phyloP scores from a whole-genome alignment of 92 coral and sea anemone genomes.

The Epizoanthus rinbou region DNA sequence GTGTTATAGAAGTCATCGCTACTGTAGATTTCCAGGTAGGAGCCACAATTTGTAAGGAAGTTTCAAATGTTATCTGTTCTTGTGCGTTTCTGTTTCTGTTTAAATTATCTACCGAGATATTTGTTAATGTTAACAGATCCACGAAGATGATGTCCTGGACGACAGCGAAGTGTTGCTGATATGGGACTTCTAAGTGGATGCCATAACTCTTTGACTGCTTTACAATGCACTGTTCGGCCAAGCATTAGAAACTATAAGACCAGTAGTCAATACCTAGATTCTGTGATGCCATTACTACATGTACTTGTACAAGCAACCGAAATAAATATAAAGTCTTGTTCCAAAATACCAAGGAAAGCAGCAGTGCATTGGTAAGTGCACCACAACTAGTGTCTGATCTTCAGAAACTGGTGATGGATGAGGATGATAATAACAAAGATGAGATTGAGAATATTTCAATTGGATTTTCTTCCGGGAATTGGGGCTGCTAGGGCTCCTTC shows the following conservation, averaged over 20 bases:
- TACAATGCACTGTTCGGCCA: conserved; percentile 21
- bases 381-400: conserved; percentile 18
- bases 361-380: conserved; percentile 7
- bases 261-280: background rate
- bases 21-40: conserved; percentile 38
- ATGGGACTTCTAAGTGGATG: conserved; percentile 31
- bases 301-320: conserved; percentile 19
- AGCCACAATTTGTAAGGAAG: background rate
- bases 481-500: background rate
- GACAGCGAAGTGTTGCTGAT: conserved; percentile 23
- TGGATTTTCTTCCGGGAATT: background rate
- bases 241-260: background rate
- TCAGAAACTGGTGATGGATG: background rate
- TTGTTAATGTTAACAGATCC: conserved; percentile 2
- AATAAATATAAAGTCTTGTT: background rate
- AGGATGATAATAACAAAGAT: conserved; percentile 11
- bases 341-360: background rate
- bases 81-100: conserved; percentile 3
- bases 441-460: background rate
- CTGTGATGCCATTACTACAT: conserved; percentile 41
- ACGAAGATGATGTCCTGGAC: conserved; percentile 27
- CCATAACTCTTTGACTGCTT: conserved; percentile 12
- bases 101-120: conserved; percentile 5
- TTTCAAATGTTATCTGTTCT: background rate
- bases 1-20: too few relatives aligned